Evolutionary conservation across 2,113 vertebrate species (phyloP), one percentile per base, ranked within the genome.

Genomic region (Dasyprocta punctata): DNA sequence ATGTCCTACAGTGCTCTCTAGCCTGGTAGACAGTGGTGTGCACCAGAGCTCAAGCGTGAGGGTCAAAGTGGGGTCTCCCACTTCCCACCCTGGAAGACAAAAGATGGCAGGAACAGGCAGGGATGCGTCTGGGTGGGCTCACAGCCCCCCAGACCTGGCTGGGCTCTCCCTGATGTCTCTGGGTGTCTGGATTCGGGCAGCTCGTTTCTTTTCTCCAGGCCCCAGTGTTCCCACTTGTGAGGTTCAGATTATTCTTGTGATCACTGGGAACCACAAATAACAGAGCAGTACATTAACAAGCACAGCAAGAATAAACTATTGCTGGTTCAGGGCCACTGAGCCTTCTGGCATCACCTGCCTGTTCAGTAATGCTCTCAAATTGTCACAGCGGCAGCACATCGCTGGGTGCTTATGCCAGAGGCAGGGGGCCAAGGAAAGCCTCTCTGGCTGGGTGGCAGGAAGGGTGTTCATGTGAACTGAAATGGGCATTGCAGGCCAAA

Each of bases 311-410:
- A 24, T 26, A 86, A 8, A 30, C 10, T 19, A 19, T 44, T 6
- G 11, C 0, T 4, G 65, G 63, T 1, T 63, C 4, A 2, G 3
- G 30, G 56, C 33, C 30, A 4, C 0, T 2, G 65, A 83, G 13
- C 41, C 36, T 49, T 38, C 11, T 1, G 17, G 52, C 47, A 3
- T n/a, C 17, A 44, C 36, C 61, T 38, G 63, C 36, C 58, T 77
- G 58, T 36, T 54, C 44, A 56, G 30, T 0, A 19, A 28, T 47
- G 24, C 26, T 47, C 30, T 75, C 22, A 56, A 38, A 17, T 20
- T 5, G 44, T 3, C 73, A 61, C 36, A 67, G 56, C 56, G 61
- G 36, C n/a, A 49, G 28, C 36, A 13, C 41, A 9, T 38, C 36
- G 5, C 38, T 71, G 36, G 9, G 38, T 58, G 3, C 36, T 38